Evolutionary conservation across 2,888 invertebrate species (phyloP).

Genomic region (Patella ulyssiponensis): DNA sequence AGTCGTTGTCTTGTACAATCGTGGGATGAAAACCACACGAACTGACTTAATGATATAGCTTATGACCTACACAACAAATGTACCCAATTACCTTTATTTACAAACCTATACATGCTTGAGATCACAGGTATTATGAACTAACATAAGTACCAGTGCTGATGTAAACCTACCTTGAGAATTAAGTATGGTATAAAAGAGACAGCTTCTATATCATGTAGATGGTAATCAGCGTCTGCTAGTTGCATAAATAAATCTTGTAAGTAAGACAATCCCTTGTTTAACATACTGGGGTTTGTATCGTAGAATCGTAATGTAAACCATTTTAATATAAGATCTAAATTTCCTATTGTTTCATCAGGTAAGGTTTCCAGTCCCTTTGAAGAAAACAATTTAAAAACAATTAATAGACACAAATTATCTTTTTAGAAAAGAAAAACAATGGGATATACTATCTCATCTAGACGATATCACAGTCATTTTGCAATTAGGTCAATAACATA

Average conservation of each 20-base stretch:
- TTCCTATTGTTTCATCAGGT: conserved; percentile 85
- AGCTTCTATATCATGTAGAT: conserved; percentile 91
- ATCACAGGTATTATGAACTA: too few species aligned
- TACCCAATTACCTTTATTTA: too few species aligned
- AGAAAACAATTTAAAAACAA: conserved; percentile 14
- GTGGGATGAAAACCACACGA: too few species aligned
- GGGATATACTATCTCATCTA: too few species aligned
- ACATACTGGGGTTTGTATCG: conserved; percentile 97
- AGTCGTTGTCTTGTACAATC: too few species aligned
- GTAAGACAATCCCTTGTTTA: conserved; percentile 95
- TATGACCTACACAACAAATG: too few species aligned
- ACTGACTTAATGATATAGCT: too few species aligned
- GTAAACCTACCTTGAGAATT: conserved; percentile 83
- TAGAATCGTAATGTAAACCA: conserved; percentile 98
- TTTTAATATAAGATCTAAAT: conserved; percentile 94
- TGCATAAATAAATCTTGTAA: conserved; percentile 86
- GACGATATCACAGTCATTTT: too few species aligned
- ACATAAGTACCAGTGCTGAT: not conserved
- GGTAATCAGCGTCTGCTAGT: conserved; percentile 84
- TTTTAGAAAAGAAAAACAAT: too few species aligned
- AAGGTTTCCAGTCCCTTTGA: conserved; percentile 83
- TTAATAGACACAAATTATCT: too few species aligned
- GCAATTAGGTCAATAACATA: too few species aligned
- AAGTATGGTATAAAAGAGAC: conserved; percentile 95
- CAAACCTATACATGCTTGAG: too few species aligned